Evolutionary conservation across 53 echinoderm and acorn worm genomes (phyloP).

Genomic region (Astropecten irregularis): DNA sequence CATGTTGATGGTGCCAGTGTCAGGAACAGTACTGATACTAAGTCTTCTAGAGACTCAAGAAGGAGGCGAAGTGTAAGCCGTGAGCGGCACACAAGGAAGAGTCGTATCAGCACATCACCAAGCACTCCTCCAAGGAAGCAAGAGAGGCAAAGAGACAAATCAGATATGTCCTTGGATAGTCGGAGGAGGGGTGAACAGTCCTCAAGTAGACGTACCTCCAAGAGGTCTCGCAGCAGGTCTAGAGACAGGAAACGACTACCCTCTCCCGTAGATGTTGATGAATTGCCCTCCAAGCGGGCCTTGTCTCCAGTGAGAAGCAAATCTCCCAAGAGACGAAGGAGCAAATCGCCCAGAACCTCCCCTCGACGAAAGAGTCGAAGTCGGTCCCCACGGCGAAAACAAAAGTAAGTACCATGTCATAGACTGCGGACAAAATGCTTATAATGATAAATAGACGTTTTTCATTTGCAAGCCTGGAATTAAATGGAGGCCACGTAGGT

Average conservation of each 20-base stretch:
- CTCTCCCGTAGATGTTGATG: conserved; percentile 35
- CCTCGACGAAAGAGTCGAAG: conserved; percentile 56
- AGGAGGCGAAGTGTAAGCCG: conserved; percentile 43
- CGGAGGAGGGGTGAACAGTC: conserved; percentile 29
- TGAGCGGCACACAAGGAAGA: conserved; percentile 37
- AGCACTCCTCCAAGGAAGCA: conserved; percentile 47
- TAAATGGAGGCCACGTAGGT: too few relatives aligned
- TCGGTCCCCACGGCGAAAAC: conserved; percentile 54
- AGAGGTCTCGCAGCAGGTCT: conserved; percentile 37
- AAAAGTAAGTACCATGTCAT: too few relatives aligned
- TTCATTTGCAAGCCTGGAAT: too few relatives aligned
- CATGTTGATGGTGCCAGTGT: neutral
- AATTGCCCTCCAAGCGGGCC: conserved; percentile 9
- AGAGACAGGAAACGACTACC: conserved; percentile 7
- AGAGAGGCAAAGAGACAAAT: conserved; percentile 9
- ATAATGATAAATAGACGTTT: too few relatives aligned
- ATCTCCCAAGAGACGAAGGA: conserved; percentile 62
- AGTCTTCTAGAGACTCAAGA: neutral
- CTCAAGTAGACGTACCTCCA: conserved; percentile 31
- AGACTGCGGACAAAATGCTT: too few relatives aligned
- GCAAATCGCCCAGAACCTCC: conserved; percentile 49
- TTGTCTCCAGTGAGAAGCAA: conserved; percentile 41
- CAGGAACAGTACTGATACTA: conserved; percentile 7
- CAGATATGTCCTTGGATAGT: neutral
- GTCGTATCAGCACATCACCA: conserved; percentile 47